Conservation (phyloP, 2,797 vertebrate species). For the Eptatretus atami region DNA sequence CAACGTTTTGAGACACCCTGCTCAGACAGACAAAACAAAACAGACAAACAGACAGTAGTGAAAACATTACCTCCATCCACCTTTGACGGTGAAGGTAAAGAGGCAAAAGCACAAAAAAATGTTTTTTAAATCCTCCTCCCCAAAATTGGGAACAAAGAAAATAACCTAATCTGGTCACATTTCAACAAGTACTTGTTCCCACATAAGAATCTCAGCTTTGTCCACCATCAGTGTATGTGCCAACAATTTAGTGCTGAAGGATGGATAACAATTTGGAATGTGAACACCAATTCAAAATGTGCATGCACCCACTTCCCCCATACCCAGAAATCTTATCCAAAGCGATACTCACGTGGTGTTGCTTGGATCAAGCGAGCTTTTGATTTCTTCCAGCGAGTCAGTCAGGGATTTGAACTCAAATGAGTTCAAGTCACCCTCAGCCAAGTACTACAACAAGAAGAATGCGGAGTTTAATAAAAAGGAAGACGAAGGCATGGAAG, state of each 20-base stretch:
- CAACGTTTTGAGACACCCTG: too few species aligned
- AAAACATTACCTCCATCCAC: too few species aligned
- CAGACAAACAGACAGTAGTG: too few species aligned
- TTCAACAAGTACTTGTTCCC: neutral
- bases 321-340: too few species aligned
- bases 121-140: too few species aligned
- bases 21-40: too few species aligned
- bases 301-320: neutral
- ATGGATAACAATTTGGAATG: constrained; percentile 8
- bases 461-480: too few species aligned
- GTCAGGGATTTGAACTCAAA: constrained; percentile 97
- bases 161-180: neutral
- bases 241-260: constrained; percentile 5
- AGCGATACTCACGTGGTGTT: constrained; percentile 46
- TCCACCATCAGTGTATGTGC: neutral
- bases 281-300: neutral
- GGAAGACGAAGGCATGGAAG: neutral
- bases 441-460: constrained; percentile 14
- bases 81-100: too few species aligned
- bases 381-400: constrained; percentile 90
- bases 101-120: too few species aligned
- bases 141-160: constrained; percentile 8
- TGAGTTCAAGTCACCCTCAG: constrained; percentile 82
- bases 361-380: constrained; percentile 64
- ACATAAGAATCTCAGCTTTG: neutral